Evolutionary conservation across 2,888 invertebrate genomes (phyloP), one percentile per base, ranked within the genome.

Genomic region (Rhagophthalmus giganteus): DNA sequence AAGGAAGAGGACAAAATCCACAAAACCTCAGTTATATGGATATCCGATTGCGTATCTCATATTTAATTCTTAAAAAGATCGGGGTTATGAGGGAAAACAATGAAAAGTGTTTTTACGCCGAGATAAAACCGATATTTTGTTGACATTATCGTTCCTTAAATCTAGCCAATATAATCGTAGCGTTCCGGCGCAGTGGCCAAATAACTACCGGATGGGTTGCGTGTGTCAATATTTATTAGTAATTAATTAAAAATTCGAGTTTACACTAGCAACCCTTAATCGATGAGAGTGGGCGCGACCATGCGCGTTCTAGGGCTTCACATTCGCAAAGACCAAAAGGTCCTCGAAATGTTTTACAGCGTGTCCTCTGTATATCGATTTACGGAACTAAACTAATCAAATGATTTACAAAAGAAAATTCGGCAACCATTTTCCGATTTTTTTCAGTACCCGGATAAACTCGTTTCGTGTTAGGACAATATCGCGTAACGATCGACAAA

Each of bases 181-280:
- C 54, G 53, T 55, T 58, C 47, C 54, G 42, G 46, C 54, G 47
- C 47, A 50, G 46, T 55, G 55, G 55, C 51, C 35, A 50, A 55
- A 58, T 49, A 57, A 52, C 44, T 52, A 44, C 26, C 45, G 41
- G 52, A 54, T 51, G 47, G 46, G 50, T 46, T n/a, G n/a, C 44
- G 47, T 46, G 40, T 46, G 57, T 57, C 54, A 57, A 57, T 57
- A 57, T 57, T 57, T 54, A 54, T 54, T 48, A 51, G 37, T 55
- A 52, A 55, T 57, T 57, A 57, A 57, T 57, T 57, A 57, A 57
- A 55, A 53, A 52, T 35, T 32, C 15, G 50, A 50, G 46, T 49
- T 53, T 49, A 55, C 42, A 51, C 24, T 48, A 34, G 33, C 39
- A 34, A 37, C 24, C 37, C 12, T 32, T 39, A 48, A 48, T 48